These are phyloP conservation scores for Dichetophora obliterata DNA, from an alignment of 2,888 invertebrate species.

Conservation along the genomic window DNA sequence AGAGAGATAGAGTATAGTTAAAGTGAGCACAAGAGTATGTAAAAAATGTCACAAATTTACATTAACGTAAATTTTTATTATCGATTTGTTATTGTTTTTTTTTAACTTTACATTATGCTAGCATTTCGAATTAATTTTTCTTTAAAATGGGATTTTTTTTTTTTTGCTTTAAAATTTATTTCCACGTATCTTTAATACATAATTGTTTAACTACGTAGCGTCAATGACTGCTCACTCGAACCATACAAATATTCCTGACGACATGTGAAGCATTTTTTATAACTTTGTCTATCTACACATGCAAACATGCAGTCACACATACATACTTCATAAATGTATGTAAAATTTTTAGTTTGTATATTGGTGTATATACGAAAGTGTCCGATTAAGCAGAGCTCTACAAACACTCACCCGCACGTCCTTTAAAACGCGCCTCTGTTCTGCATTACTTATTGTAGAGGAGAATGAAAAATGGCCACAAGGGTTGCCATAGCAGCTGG, in stretches of 20 bases:
- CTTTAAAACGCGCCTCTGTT: not conserved
- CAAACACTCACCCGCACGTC: not conserved
- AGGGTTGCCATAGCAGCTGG: not conserved
- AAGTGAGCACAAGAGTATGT: not conserved
- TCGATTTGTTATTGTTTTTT: slow-evolving; percentile 48
- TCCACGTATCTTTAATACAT: not conserved
- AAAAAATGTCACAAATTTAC: not conserved
- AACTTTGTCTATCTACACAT: not conserved
- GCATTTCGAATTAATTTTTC: slow-evolving; percentile 25
- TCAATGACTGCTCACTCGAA: not conserved
- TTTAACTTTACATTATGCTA: not conserved
- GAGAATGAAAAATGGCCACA: not conserved
- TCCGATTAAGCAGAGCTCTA: not conserved
- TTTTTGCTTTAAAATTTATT: not conserved
- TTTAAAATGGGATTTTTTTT: slow-evolving; percentile 22
- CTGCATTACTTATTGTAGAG: too few species aligned
- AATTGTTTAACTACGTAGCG: slow-evolving; percentile 2
- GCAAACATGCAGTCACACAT: not conserved
- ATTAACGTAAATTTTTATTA: slow-evolving; percentile 18
- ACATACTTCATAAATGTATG: not conserved
- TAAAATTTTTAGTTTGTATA: not conserved
- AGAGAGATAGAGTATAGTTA: not conserved
- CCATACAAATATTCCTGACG: not conserved
- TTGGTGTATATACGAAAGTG: not conserved
- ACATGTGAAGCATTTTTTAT: not conserved